Base-by-base conservation (phyloP, 2,888 invertebrate genomes). In the Euzetes globulus region DNA sequence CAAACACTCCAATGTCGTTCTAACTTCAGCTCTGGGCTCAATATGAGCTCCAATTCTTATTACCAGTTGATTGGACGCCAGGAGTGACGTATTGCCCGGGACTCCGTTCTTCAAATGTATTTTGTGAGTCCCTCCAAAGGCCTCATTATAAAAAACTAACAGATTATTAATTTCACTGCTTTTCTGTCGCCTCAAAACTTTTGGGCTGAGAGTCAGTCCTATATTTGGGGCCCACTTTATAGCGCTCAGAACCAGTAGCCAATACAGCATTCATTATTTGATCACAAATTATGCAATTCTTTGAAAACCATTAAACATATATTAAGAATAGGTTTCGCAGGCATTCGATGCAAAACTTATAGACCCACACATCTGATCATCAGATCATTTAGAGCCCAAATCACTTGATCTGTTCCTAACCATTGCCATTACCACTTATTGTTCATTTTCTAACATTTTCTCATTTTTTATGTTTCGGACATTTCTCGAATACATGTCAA, bases 101-200 rank as follows among this genome's bases (percentile, higher is more conserved):
- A 9, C 60, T 13, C 2, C 17, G 13, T 17, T 60, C 17, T 60
- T 11, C 27, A 29, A 60, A 27, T 60, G 9, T 55, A 22, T 22
- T 22, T 13, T 29, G 17, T 9, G 1, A 27, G 29, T 60, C 27
- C 22, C 58, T 27, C 19, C 27, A 22, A 60, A 60, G 60, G 60
- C 60, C 60, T 60, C 60, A 60, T 60, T 60, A 60, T 29, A 60
- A 27, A 55, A 55, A 22, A 19, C 55, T 22, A 55, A 55, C 60
- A 29, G 25, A 25, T 60, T 60, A 60, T 60, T 60, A 60, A 60
- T 60, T 60, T 60, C 29, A 15, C 15, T 60, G n/a, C 60, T 27
- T 27, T 60, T 60, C 60, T 60, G 60, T 60, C 60, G 29, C 60
- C 60, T 60, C 60, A 58, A 58, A 25, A 13, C 19, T 58, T 27